Base-by-base conservation (phyloP, 2,113 vertebrate genomes). In the Panthera uncia region DNA sequence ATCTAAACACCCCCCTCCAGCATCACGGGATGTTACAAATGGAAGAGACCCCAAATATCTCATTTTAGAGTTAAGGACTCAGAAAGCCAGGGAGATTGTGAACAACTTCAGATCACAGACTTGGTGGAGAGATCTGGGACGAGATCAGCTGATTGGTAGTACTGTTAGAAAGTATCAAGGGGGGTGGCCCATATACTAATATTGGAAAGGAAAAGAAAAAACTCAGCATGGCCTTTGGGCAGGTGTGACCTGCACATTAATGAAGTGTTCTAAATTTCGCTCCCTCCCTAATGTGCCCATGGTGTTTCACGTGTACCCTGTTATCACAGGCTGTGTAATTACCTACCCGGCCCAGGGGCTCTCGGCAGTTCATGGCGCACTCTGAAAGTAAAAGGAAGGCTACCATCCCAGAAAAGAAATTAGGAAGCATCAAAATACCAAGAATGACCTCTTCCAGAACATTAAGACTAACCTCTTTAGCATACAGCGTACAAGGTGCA, bases 121-220 rank as follows among this genome's bases (percentile, higher is more conserved):
- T 45, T 31, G 29, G 29, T 81, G 12, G n/a, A 25, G 38, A 48
- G 76, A 31, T 31, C 36, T 95, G 65, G n/a, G 18, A 90, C 0
- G 0, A 86, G 38, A 33, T 66, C 65, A 73, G 50, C 63, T 80
- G 14, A 81, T 9, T 69, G 41, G n/a, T 41, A 23, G 41, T 4
- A 2, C 73, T 82, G 41, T 73, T 87, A 52, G 57, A 55, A 84
- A 85, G 57, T 68, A 63, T 66, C 69, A 69, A 50, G 57, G 36
- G 29, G 38, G 23, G 11, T 78, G 65, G 12, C 69, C 69, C 55
- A 48, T 76, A 48, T 89, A 63, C 71, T 89, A 76, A 81, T 25
- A 74, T 7, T 89, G 19, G 88, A 79, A 90, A 63, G 80, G 55
- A 57, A 50, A 92, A 66, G 68, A 50, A 66, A 83, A 83, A 79